Evolutionary conservation across 2,113 vertebrate genomes (phyloP).

Genomic region (Pterocles burchelli): DNA sequence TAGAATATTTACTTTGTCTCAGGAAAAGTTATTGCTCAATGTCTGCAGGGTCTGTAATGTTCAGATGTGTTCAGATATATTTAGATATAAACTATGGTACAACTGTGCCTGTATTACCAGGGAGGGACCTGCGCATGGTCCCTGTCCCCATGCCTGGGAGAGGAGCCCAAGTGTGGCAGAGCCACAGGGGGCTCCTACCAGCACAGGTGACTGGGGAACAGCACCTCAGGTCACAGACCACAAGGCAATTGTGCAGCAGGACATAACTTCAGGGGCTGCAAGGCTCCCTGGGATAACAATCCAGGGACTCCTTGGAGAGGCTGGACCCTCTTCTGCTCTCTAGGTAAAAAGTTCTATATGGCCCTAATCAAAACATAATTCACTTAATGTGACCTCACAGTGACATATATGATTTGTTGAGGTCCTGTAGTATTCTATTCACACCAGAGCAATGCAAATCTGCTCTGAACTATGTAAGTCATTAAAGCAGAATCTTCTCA

Average conservation of each 20-base stretch:
- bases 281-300: not conserved
- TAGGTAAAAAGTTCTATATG: not conserved
- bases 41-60: not conserved
- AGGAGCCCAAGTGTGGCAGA: rapidly evolving
- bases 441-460: not conserved
- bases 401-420: not conserved
- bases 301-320: not conserved
- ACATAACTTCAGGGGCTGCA: not conserved
- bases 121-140: not conserved
- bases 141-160: not conserved
- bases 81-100: not conserved
- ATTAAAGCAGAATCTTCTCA: not conserved
- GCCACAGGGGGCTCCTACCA: not conserved
- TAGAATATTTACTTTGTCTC: not conserved
- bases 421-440: not conserved
- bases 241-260: not conserved
- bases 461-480: not conserved
- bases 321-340: not conserved
- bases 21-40: not conserved
- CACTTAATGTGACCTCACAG: not conserved
- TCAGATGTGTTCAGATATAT: not conserved
- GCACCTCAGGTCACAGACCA: no score
- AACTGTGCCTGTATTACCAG: not conserved
- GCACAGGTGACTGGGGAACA: not conserved
- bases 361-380: not conserved